Evolutionary conservation across 2,797 vertebrate species (phyloP).

Genomic region (Smutsia temminckii): DNA sequence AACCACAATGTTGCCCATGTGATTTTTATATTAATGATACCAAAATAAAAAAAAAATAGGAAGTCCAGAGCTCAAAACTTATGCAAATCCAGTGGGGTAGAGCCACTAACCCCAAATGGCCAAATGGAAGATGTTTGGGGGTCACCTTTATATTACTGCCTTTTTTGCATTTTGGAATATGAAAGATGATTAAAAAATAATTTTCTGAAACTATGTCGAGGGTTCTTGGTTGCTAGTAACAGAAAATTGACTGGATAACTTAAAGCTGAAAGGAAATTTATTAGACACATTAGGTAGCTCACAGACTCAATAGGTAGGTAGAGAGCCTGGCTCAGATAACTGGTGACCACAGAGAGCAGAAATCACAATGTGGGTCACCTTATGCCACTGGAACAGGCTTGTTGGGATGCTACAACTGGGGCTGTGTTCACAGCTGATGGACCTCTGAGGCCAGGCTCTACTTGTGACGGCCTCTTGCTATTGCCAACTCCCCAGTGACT

Average conservation of each 20-base stretch:
- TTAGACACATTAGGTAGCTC: neutral
- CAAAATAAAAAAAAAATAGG: neutral
- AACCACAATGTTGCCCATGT: too few species aligned
- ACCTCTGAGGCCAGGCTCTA: too few species aligned
- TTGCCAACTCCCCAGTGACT: neutral
- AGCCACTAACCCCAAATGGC: neutral
- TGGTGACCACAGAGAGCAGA: neutral
- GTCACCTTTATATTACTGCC: neutral
- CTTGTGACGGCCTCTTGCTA: neutral
- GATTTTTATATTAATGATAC: too few species aligned
- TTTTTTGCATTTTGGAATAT: too few species aligned
- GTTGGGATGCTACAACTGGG: neutral
- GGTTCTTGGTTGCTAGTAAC: neutral
- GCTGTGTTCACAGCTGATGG: neutral
- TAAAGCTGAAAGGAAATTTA: neutral
- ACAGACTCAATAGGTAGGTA: neutral
- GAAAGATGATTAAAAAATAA: neutral
- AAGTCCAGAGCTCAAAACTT: neutral
- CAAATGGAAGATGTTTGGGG: neutral
- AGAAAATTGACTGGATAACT: neutral
- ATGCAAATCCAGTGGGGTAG: neutral
- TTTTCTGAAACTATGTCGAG: neutral
- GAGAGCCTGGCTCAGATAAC: neutral
- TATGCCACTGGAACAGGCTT: neutral
- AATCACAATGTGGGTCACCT: neutral